Percentiles rank a stretch among this genome's conserved stretches.
phyloP scores from a whole-genome alignment of 1,140 invertebrate species.

The Bombus cullumanus region DNA sequence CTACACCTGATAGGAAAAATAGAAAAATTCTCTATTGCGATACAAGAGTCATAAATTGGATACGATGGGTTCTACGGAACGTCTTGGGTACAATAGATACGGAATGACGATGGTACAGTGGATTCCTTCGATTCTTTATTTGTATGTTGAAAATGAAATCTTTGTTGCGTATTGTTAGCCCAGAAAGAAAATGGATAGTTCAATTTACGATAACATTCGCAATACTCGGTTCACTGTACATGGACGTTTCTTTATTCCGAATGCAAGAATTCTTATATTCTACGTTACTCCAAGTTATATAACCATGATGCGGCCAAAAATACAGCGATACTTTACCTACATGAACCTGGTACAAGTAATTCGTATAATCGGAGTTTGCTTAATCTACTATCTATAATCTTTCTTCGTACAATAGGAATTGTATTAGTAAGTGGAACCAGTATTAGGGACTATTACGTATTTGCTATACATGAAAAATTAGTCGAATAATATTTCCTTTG shows the following conservation, averaged over 20 bases:
- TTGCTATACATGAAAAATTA: too few species aligned
- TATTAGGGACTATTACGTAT: too few species aligned
- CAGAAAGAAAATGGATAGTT: background rate
- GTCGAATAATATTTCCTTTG: too few species aligned
- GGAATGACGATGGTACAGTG: background rate
- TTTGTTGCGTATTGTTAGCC: background rate
- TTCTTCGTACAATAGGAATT: too few species aligned
- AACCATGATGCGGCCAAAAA: background rate
- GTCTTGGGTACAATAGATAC: background rate
- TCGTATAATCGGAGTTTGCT: background rate
- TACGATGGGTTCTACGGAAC: background rate
- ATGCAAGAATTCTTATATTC: background rate
- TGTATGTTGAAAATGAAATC: background rate
- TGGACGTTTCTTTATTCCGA: background rate
- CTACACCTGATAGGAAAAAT: background rate
- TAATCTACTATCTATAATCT: background rate
- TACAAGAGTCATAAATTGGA: background rate
- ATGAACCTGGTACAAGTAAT: background rate
- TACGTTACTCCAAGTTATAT: background rate
- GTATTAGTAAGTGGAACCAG: too few species aligned
- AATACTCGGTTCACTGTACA: background rate
- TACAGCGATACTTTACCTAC: background rate
- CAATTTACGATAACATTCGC: background rate
- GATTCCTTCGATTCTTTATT: background rate
- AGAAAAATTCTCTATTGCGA: background rate